Evolutionary conservation across 2,888 invertebrate genomes (phyloP).

Genomic region (Heliconius erato): DNA sequence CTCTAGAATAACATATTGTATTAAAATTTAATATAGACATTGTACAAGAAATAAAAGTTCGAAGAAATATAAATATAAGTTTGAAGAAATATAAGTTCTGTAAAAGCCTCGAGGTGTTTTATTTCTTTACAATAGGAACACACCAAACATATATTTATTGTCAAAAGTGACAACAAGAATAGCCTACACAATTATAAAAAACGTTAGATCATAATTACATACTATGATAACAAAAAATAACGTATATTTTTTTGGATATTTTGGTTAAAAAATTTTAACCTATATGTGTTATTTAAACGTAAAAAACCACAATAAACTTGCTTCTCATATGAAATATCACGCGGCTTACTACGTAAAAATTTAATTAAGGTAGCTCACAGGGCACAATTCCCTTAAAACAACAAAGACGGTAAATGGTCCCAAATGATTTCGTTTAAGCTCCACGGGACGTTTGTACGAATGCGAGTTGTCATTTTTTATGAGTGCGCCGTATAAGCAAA

Average conservation of each 20-base stretch:
- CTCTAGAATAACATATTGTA: too few species aligned
- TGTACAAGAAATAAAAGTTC: too few species aligned
- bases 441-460: constrained; percentile 29
- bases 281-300: neutral
- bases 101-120: too few species aligned
- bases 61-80: too few species aligned
- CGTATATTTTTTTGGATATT: neutral
- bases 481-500: constrained; percentile 34
- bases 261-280: neutral
- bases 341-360: neutral
- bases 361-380: neutral
- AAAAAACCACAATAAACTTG: neutral
- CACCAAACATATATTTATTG: neutral
- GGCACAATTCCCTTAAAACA: constrained; percentile 23
- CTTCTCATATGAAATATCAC: neutral
- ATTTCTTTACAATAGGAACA: neutral
- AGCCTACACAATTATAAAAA: too few species aligned
- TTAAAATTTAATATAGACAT: too few species aligned
- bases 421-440: constrained; percentile 24
- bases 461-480: constrained; percentile 42
- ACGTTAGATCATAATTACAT: neutral
- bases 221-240: neutral
- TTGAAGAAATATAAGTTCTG: too few species aligned
- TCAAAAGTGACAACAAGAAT: neutral
- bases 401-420: constrained; percentile 34